Conservation (phyloP, 2,113 vertebrate species). For the Nycticebus coucang region DNA sequence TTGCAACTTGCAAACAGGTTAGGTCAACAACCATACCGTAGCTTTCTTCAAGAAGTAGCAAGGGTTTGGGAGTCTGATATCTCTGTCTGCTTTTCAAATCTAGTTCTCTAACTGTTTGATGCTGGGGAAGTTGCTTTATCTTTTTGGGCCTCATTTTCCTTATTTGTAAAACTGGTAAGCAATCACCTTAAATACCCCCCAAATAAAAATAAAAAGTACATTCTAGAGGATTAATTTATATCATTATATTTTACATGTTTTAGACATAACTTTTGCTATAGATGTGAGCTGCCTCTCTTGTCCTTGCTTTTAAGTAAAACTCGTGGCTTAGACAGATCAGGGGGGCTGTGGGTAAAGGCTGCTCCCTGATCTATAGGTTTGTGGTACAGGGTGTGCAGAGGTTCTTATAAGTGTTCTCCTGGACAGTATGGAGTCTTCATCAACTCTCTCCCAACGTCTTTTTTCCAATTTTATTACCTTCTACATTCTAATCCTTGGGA, state of each 20-base stretch:
- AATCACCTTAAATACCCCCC: not conserved
- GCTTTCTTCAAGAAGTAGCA: not conserved
- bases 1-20: not conserved
- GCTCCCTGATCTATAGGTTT: not conserved
- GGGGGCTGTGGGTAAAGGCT: not conserved
- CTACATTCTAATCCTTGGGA: not conserved
- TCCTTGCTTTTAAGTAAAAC: not conserved
- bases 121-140: fast-evolving
- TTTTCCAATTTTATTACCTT: not conserved
- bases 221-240: not conserved
- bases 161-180: not conserved
- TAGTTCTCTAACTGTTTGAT: not conserved
- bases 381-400: not conserved
- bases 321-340: not conserved
- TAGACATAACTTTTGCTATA: not conserved
- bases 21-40: not conserved
- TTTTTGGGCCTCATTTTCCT: not conserved
- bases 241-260: too few relatives aligned
- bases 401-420: not conserved
- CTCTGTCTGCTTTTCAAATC: not conserved
- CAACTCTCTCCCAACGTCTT: not conserved
- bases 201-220: not conserved
- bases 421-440: not conserved
- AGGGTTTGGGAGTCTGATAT: not conserved
- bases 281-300: too few relatives aligned